phyloP scores from a whole-genome alignment of 2,113 vertebrate genomes.

The Sinocyclocheilus anophthalmus region DNA sequence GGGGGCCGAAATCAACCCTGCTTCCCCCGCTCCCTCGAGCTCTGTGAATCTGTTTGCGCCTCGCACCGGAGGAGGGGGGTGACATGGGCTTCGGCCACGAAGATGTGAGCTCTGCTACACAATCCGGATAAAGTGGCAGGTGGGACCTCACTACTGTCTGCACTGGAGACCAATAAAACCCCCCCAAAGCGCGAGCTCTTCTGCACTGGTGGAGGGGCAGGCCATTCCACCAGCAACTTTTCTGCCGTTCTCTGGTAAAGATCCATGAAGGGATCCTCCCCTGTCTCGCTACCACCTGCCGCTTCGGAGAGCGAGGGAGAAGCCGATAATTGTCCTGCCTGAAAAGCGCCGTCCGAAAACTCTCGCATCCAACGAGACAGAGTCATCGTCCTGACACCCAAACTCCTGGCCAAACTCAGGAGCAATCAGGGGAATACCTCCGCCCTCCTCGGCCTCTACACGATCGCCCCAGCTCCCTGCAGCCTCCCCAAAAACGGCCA shows the following conservation, averaged over 20 bases:
- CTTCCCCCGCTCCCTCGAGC: not conserved
- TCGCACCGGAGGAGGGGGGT: not conserved
- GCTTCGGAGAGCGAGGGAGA: not conserved
- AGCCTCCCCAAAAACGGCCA: too few relatives aligned
- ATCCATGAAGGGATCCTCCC: not conserved
- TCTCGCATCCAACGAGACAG: not conserved
- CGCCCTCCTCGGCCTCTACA: too few relatives aligned
- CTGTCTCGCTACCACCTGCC: not conserved
- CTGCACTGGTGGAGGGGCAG: too few relatives aligned
- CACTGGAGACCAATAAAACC: too few relatives aligned
- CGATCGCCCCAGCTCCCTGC: not conserved
- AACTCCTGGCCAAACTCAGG: too few relatives aligned
- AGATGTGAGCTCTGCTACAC: not conserved
- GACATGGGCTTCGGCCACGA: not conserved
- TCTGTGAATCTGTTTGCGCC: not conserved
- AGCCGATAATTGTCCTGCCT: not conserved
- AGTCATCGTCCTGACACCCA: too few relatives aligned
- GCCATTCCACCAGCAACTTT: too few relatives aligned
- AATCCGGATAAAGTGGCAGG: not conserved
- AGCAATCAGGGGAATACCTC: too few relatives aligned
- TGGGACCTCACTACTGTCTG: not conserved
- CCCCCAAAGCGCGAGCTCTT: too few relatives aligned
- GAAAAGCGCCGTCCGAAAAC: not conserved
- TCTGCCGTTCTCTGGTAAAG: too few relatives aligned
- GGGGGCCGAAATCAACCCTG: not conserved